Conservation (phyloP, 2,113 vertebrate species). For the Alethe castanea region DNA sequence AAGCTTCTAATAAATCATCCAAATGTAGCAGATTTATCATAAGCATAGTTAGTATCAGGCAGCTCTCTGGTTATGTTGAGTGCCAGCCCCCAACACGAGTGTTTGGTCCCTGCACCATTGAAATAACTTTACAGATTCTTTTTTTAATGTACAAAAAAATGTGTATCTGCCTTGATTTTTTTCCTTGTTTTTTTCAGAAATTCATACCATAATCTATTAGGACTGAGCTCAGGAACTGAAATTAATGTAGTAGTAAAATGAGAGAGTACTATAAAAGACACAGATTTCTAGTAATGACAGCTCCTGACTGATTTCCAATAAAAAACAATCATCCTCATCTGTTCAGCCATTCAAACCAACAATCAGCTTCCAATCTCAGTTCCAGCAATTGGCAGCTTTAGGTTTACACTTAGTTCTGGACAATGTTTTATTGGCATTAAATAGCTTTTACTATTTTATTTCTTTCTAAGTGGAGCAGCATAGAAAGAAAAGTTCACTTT, state of each 20-base stretch:
- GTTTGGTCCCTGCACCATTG: neutral
- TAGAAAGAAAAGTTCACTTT: neutral
- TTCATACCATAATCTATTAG: neutral
- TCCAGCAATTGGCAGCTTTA: conserved; percentile 11
- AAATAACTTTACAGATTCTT: neutral
- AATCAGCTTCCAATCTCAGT: neutral
- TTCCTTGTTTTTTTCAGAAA: neutral
- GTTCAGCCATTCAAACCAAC: conserved; percentile 13
- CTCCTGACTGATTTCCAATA: conserved; percentile 18
- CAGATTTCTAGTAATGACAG: conserved; percentile 11
- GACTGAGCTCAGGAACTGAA: neutral
- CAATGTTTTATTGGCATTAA: neutral
- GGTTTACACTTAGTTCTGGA: neutral
- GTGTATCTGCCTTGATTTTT: neutral
- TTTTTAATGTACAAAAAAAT: neutral
- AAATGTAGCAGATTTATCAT: neutral
- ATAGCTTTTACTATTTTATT: neutral
- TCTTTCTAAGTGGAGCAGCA: neutral
- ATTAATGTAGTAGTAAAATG: conserved; percentile 14
- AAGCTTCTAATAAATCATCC: neutral
- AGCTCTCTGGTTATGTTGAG: neutral
- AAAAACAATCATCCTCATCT: conserved; percentile 33
- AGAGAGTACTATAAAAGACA: neutral
- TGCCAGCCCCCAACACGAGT: neutral
- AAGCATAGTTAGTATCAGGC: neutral